Evolutionary conservation across 1,140 invertebrate genomes (phyloP).

Genomic region (Halesus radiatus): DNA sequence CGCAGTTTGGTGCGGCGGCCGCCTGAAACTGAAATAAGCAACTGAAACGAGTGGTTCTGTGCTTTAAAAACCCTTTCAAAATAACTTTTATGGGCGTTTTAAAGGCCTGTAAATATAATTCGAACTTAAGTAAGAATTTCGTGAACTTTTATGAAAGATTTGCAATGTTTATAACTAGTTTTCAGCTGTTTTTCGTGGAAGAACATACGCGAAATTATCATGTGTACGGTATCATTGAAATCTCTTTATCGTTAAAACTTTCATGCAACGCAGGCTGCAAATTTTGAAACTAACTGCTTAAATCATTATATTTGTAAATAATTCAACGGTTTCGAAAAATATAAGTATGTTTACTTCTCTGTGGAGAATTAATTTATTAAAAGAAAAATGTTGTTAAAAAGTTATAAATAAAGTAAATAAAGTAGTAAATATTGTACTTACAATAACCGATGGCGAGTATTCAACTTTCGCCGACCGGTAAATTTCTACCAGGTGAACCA

Average conservation of each 20-base stretch:
- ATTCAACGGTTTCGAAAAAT: too few species aligned
- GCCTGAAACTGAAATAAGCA: background rate
- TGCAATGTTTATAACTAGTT: background rate
- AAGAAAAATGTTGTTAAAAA: too few species aligned
- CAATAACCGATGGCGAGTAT: constrained; percentile 70
- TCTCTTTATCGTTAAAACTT: constrained; percentile 33
- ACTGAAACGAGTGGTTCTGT: constrained; percentile 36
- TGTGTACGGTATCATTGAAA: constrained; percentile 49
- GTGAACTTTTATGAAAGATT: background rate
- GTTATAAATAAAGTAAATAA: too few species aligned
- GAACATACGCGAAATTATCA: constrained; percentile 22
- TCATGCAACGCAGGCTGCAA: too few species aligned
- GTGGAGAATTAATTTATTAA: too few species aligned
- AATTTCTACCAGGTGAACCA: constrained; percentile 72
- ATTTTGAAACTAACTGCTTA: too few species aligned
- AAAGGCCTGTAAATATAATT: too few species aligned
- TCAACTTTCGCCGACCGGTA: constrained; percentile 71
- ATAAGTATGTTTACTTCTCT: too few species aligned
- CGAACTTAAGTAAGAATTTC: too few species aligned
- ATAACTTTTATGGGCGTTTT: background rate
- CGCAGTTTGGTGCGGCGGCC: constrained; percentile 14
- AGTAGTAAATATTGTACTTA: constrained; percentile 60
- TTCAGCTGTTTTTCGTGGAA: background rate
- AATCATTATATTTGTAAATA: too few species aligned
- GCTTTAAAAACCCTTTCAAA: constrained; percentile 38